Percentiles rank a stretch among this genome's conserved stretches.
phyloP scores from a whole-genome alignment of 1,140 invertebrate genomes.

The Solenopsis invicta region DNA sequence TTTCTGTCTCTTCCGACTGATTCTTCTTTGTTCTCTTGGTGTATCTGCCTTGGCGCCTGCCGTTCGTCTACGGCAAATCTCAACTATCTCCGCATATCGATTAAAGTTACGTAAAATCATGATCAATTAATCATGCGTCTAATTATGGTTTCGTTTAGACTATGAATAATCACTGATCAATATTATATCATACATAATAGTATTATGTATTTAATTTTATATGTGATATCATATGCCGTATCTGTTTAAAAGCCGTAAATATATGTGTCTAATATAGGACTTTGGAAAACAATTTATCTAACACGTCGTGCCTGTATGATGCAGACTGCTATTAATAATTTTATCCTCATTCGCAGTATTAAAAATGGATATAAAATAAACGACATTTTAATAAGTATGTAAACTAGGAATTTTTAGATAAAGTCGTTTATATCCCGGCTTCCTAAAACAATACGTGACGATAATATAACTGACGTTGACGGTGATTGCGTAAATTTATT shows the following conservation, averaged over 20 bases:
- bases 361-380: not conserved
- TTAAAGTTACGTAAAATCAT: constrained; percentile 30
- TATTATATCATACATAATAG: not conserved
- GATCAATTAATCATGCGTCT: not conserved
- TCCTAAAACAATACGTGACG: constrained; percentile 24
- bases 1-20: constrained; percentile 66
- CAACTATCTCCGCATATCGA: constrained; percentile 22
- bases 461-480: constrained; percentile 30
- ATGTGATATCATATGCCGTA: not conserved
- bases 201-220: not conserved
- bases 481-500: constrained; percentile 53
- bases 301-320: not conserved
- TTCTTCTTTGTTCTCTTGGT: constrained; percentile 68
- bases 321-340: constrained; percentile 1
- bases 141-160: not conserved
- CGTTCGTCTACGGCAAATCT: constrained; percentile 40
- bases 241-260: not conserved
- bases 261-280: not conserved
- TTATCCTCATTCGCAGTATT: not conserved
- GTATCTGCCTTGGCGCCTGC: constrained; percentile 31
- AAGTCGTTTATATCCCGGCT: not conserved
- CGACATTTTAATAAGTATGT: not conserved
- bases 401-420: constrained; percentile 19
- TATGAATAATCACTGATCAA: not conserved
- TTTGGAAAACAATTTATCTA: not conserved